Evolutionary conservation across 35 echinoderm and acorn worm genomes (phyloP).

Genomic region (Diadema setosum): DNA sequence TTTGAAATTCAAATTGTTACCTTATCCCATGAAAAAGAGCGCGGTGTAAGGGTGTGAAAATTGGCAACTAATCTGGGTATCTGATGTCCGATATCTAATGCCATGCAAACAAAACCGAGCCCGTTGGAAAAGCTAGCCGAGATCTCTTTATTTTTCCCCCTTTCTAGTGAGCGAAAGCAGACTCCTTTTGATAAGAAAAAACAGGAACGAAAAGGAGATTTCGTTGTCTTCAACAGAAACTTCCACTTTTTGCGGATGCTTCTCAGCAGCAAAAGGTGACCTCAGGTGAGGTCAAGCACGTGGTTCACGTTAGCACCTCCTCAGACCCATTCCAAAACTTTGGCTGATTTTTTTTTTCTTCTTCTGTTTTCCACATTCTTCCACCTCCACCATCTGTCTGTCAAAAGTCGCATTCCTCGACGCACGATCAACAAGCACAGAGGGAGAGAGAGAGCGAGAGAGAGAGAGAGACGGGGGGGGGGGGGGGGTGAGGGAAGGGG

Average conservation of each 20-base stretch:
- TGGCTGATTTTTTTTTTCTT: too few relatives aligned
- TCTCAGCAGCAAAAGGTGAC: background rate
- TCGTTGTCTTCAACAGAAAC: background rate
- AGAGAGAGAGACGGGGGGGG: too few relatives aligned
- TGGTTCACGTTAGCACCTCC: background rate
- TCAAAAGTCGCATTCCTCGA: too few relatives aligned
- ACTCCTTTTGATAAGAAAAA: background rate
- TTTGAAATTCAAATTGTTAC: conserved; percentile 31
- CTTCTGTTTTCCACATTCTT: too few relatives aligned
- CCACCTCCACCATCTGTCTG: too few relatives aligned
- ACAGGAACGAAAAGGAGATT: background rate
- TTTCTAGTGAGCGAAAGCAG: too few relatives aligned
- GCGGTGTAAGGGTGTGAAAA: conserved; percentile 28
- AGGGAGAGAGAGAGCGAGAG: too few relatives aligned
- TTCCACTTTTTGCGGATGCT: too few relatives aligned
- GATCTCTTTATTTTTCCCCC: too few relatives aligned
- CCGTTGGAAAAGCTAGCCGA: conserved; percentile 17
- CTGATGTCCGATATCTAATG: conserved; percentile 16
- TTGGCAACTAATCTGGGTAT: conserved; percentile 23
- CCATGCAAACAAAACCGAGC: conserved; percentile 21
- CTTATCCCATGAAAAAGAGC: conserved; percentile 6
- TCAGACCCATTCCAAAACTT: background rate
- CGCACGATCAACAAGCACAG: too few relatives aligned
- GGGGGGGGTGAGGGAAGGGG: too few relatives aligned
- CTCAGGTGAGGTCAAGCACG: background rate